Evolutionary conservation across 2,888 invertebrate species (phyloP), one percentile per base, ranked within the genome.

Genomic region (Mythimna pallens): DNA sequence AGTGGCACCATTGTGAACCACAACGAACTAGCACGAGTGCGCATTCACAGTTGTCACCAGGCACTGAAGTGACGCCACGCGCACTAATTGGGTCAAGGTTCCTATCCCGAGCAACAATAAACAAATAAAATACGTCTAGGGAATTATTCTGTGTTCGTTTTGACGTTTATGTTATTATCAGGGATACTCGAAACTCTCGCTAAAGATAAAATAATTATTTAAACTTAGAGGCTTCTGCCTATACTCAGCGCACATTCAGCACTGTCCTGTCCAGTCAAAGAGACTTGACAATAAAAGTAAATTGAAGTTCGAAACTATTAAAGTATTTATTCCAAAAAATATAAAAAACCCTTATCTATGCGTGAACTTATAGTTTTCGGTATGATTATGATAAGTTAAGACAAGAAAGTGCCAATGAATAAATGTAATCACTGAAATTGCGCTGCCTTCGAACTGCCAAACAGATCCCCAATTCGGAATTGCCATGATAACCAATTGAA

Each of bases 71-170:
- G 83, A 65, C 79, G 80, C 73, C 73, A 67, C 72, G 69, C 72
- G 63, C 70, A 76, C 77, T 88, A 89, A 88, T 89, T 87, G 81
- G 87, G 86, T 82, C 88, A 88, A 83, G 87, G 89, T 80, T 79
- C 59, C 71, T 66, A 67, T 77, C 78, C 76, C 70, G 61, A 40
- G 72, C 76, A 75, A 72, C 67, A 14, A 68, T 74, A 67, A 76
- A 76, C 72, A 78, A 76, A 83, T 76, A 77, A 65, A 73, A 61
- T 69, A 65, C 59, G 61, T 64, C 78, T 75, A 70, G 72, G 68
- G 68, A 76, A 12, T 76, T 50, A 62, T 25, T 68, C 34, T 66
- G 52, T 62, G 54, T 58, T 62, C 64, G 50, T 58, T 43, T 62
- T 43, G 55, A 14, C 55, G 47, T 65, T 62, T n/a, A 58, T 54